A percentile compares a stretch with the other conserved stretches of the same genome.
Evolutionary conservation across 1,140 invertebrate genomes (phyloP).

Genomic region (Pemphigus obesinymphae): DNA sequence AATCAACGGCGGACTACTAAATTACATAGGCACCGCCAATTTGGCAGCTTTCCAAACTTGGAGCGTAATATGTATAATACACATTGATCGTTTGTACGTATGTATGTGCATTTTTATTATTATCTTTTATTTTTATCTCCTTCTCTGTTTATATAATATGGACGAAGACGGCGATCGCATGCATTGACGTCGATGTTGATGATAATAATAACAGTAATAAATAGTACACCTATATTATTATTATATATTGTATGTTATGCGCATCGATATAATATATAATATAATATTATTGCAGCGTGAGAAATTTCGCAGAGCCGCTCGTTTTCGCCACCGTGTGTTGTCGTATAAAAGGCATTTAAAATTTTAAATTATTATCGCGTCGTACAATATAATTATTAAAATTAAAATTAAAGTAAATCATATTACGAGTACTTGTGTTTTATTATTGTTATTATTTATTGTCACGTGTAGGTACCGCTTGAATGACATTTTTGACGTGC

Average conservation of each 20-base stretch:
- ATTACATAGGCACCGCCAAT: conserved; percentile 23
- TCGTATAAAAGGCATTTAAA: too few relatives aligned
- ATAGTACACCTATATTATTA: too few relatives aligned
- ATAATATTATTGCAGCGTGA: not conserved
- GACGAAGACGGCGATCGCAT: not conserved
- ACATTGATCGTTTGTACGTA: not conserved
- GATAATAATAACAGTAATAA: not conserved
- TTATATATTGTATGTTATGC: too few relatives aligned
- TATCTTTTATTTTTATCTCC: not conserved
- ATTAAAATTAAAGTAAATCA: too few relatives aligned
- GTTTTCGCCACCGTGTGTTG: not conserved
- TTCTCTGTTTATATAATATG: not conserved
- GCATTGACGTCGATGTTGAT: too few relatives aligned
- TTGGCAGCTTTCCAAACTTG: conserved; percentile 28
- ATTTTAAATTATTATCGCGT: too few relatives aligned
- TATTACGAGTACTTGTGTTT: too few relatives aligned
- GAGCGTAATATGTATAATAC: not conserved
- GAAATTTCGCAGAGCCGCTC: not conserved
- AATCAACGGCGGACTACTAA: conserved; percentile 24
- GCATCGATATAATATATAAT: too few relatives aligned
- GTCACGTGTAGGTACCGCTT: too few relatives aligned
- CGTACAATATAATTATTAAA: too few relatives aligned
- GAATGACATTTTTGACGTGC: too few relatives aligned
- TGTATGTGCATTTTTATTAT: not conserved
- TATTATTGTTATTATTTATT: too few relatives aligned